phyloP scores from a whole-genome alignment of 2,113 vertebrate species.

The Callorhinus ursinus region DNA sequence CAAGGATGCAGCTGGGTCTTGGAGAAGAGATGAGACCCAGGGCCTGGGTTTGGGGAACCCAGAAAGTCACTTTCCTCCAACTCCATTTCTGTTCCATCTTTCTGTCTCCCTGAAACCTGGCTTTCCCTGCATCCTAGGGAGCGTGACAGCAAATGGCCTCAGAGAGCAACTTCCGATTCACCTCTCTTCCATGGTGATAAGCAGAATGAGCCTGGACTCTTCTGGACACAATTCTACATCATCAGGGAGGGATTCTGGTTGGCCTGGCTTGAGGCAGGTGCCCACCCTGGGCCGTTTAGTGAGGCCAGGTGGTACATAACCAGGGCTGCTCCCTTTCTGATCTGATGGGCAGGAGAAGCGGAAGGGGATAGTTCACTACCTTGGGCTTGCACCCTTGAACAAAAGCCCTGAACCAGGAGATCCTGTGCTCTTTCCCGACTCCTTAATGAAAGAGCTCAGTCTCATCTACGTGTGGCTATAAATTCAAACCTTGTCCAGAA shows the following conservation, averaged over 20 bases:
- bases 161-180: not conserved
- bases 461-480: not conserved
- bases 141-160: not conserved
- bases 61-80: not conserved
- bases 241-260: not conserved
- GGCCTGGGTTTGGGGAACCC: not conserved
- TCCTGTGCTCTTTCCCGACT: not conserved
- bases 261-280: not conserved
- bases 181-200: not conserved
- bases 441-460: not conserved
- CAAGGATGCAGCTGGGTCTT: not conserved
- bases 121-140: not conserved
- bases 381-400: not conserved
- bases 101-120: not conserved
- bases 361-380: accelerated
- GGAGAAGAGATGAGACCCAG: not conserved
- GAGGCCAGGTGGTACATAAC: not conserved
- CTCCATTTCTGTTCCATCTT: not conserved
- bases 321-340: not conserved
- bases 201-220: not conserved
- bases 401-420: not conserved
- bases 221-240: not conserved
- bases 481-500: not conserved
- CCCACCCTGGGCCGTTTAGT: too few relatives aligned
- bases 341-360: not conserved